These are phyloP conservation scores for Taeniopygia guttata DNA, from an alignment of 2,797 vertebrate genomes.

Conservation along the genomic window DNA sequence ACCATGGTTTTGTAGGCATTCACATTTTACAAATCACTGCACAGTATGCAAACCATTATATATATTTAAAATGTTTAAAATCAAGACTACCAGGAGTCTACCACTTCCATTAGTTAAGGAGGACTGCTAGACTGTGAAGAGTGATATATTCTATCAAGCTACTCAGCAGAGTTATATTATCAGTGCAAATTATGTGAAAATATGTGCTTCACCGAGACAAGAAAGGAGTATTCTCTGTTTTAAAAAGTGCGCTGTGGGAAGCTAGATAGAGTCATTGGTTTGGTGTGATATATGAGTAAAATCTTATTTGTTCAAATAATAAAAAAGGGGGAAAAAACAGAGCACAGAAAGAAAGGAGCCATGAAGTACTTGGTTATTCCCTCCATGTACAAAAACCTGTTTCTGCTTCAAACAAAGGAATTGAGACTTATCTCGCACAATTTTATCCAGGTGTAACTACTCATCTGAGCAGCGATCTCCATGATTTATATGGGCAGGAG, in stretches of 20 bases:
- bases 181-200: slow-evolving; percentile 58
- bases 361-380: slow-evolving; percentile 27
- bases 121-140: slow-evolving; percentile 66
- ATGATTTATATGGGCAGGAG: slow-evolving; percentile 20
- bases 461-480: not conserved
- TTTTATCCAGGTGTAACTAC: slow-evolving; percentile 30
- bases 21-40: slow-evolving; percentile 80
- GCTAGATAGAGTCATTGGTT: slow-evolving; percentile 41
- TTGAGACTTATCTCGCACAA: not conserved
- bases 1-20: slow-evolving; percentile 76
- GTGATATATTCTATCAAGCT: slow-evolving; percentile 38
- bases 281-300: slow-evolving; percentile 49
- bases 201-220: not conserved
- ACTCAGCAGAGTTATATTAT: slow-evolving; percentile 14
- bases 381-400: not conserved
- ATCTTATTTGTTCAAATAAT: slow-evolving; percentile 48
- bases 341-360: slow-evolving; percentile 8
- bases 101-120: slow-evolving; percentile 69
- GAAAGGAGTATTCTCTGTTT: slow-evolving; percentile 23
- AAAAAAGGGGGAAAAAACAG: not conserved
- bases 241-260: not conserved
- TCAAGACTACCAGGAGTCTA: slow-evolving; percentile 63
- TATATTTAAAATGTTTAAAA: slow-evolving; percentile 75
- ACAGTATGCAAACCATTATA: slow-evolving; percentile 77
- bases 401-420: slow-evolving; percentile 54